These are phyloP conservation scores for Sipha maydis DNA, from an alignment of 2,888 invertebrate species.

Conservation along the genomic window DNA sequence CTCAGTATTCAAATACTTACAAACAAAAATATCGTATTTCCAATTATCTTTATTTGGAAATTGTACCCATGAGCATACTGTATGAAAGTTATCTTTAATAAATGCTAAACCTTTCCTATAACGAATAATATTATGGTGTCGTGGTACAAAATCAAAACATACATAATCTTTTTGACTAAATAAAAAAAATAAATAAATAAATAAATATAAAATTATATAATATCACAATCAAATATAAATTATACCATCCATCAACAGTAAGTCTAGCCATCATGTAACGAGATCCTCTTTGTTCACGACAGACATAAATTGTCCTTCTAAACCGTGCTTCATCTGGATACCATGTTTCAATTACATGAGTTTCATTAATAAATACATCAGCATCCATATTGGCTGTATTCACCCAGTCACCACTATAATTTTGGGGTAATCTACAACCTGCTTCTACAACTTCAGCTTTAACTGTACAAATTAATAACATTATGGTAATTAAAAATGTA, in stretches of 20 bases:
- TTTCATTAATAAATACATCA: conserved; percentile 91
- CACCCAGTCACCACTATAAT: conserved; percentile 95
- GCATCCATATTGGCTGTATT: conserved; percentile 98
- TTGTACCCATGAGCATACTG: conserved; percentile 94
- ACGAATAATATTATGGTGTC: conserved; percentile 94
- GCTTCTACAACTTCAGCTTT: conserved; percentile 90
- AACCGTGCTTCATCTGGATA: conserved; percentile 92
- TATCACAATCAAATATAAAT: not conserved
- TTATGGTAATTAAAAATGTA: not conserved
- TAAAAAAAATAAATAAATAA: conserved; percentile 65
- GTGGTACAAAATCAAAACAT: conserved; percentile 95
- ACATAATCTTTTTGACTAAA: conserved; percentile 94
- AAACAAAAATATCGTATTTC: conserved; percentile 86
- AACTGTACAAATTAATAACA: conserved; percentile 66
- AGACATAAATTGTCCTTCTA: conserved; percentile 90
- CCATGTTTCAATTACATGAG: conserved; percentile 95
- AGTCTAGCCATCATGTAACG: conserved; percentile 95
- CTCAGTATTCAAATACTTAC: conserved; percentile 67
- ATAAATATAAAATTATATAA: not conserved
- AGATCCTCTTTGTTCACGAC: conserved; percentile 89
- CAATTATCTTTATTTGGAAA: conserved; percentile 85
- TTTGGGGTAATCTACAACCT: conserved; percentile 91
- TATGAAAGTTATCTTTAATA: conserved; percentile 89
- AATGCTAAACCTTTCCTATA: conserved; percentile 89
- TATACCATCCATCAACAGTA: conserved; percentile 91